Evolutionary conservation across 2,113 vertebrate species (phyloP).

Genomic region (Steatornis caripensis): DNA sequence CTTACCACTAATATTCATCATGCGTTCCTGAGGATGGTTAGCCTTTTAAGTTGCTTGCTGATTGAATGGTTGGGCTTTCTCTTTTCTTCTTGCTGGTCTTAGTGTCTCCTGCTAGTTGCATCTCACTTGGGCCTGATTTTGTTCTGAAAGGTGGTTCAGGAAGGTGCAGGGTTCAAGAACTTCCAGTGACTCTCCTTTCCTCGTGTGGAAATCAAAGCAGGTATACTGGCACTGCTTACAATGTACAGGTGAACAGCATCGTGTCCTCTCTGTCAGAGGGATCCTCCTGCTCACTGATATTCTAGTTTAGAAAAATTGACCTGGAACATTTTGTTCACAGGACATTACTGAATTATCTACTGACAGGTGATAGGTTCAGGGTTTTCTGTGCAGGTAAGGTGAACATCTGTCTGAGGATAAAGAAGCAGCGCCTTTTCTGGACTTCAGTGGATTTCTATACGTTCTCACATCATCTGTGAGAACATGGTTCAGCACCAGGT

Average conservation of each 20-base stretch:
- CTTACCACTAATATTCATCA: accelerated
- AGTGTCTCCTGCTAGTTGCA: not conserved
- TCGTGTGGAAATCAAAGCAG: not conserved
- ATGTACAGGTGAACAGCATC: accelerated
- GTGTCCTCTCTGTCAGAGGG: not conserved
- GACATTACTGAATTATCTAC: not conserved
- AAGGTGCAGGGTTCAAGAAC: not conserved
- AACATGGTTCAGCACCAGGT: not conserved
- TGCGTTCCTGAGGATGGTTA: not conserved
- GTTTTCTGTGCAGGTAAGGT: not conserved
- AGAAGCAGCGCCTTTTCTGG: not conserved
- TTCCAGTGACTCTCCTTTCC: not conserved
- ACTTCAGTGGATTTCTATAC: not conserved
- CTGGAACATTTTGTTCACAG: not conserved
- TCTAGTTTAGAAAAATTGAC: not conserved
- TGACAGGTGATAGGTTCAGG: not conserved
- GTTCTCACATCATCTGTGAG: not conserved
- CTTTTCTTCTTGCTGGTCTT: not conserved
- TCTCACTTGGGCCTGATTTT: not conserved
- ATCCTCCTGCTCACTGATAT: not conserved
- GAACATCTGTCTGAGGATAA: not conserved
- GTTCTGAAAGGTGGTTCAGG: not conserved
- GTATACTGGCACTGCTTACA: not conserved
- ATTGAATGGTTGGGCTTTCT: not conserved
- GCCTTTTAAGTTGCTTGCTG: not conserved